Percentiles rank a stretch among this genome's conserved stretches.
These are phyloP conservation scores for Pituophis catenifer DNA, from an alignment of 2,113 vertebrate species.

Conservation along the genomic window DNA sequence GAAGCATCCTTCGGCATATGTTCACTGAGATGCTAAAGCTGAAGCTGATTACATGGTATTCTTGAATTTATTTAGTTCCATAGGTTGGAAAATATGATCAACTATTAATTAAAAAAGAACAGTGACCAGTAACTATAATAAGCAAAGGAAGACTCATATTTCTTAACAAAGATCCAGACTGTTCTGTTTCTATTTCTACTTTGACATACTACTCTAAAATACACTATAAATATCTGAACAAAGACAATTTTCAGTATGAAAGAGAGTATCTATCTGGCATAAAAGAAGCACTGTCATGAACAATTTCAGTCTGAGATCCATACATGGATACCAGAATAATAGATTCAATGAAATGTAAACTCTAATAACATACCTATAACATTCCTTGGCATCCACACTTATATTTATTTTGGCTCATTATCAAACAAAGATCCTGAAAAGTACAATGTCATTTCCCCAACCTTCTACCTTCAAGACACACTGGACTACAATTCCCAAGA, in stretches of 20 bases:
- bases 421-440: not conserved
- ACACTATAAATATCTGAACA: not conserved
- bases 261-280: not conserved
- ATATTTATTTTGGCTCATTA: not conserved
- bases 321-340: not conserved
- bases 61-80: conserved; percentile 41
- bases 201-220: not conserved
- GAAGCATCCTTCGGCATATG: conserved; percentile 53
- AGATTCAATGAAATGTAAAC: not conserved
- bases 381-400: not conserved
- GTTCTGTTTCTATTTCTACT: not conserved
- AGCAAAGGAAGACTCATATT: not conserved
- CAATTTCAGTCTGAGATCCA: not conserved
- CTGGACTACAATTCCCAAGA: not conserved
- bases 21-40: conserved; percentile 60
- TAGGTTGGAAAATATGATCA: not conserved
- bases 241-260: not conserved
- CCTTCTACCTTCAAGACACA: not conserved
- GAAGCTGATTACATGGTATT: conserved; percentile 60
- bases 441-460: not conserved
- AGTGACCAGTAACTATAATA: not conserved
- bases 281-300: not conserved
- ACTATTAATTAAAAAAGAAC: not conserved
- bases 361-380: not conserved
- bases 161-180: not conserved